Conservation (phyloP, 2,888 invertebrate genomes). For the Cyrtodaria siliqua region DNA sequence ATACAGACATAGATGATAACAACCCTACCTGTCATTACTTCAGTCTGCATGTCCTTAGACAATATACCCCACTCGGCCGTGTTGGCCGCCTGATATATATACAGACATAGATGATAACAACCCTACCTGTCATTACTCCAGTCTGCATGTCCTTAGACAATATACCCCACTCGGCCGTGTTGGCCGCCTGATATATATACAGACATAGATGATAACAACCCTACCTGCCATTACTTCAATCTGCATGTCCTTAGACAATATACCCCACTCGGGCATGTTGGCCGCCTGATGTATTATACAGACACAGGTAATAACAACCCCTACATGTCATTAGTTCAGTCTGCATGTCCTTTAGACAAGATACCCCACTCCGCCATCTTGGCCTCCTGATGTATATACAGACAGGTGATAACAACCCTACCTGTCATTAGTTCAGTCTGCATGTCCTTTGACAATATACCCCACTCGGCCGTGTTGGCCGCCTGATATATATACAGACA, state of each 20-base stretch:
- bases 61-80: constrained; percentile 74
- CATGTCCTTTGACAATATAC: constrained; percentile 62
- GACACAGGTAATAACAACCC: too few relatives aligned
- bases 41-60: constrained; percentile 63
- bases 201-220: too few relatives aligned
- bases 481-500: constrained; percentile 77
- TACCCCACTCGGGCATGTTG: too few relatives aligned
- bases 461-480: constrained; percentile 73
- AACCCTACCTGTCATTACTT: constrained; percentile 72
- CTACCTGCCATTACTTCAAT: too few relatives aligned
- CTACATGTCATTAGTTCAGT: constrained; percentile 69
- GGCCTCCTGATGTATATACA: constrained; percentile 76
- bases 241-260: too few relatives aligned
- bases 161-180: too few relatives aligned
- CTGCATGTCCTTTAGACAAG: constrained; percentile 67
- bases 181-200: too few relatives aligned
- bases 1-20: too few relatives aligned
- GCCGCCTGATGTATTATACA: too few relatives aligned
- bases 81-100: constrained; percentile 76
- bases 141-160: too few relatives aligned
- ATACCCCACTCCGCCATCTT: constrained; percentile 73
- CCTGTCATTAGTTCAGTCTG: constrained; percentile 70
- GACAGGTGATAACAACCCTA: too few relatives aligned
- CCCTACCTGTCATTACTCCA: too few relatives aligned
- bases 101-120: constrained; percentile 74